A percentile compares a stretch with the other conserved stretches of the same genome.
Conservation (phyloP, 2,797 vertebrate species). For the Acanthiza pusilla region DNA sequence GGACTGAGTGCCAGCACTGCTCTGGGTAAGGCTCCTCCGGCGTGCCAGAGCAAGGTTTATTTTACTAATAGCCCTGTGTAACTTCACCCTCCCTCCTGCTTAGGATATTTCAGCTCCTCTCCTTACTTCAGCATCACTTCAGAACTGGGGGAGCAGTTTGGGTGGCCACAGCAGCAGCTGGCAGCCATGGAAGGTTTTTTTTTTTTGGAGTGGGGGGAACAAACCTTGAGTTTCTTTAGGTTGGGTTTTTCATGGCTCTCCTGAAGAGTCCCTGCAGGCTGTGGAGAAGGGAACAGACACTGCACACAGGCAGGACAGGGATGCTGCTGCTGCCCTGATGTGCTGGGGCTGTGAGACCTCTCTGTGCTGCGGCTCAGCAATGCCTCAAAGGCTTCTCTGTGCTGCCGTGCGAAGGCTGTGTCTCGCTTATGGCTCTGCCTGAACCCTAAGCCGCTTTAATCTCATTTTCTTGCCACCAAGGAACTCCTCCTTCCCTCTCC, state of each 20-base stretch:
- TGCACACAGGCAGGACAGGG: not conserved
- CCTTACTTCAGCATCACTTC: not conserved
- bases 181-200: not conserved
- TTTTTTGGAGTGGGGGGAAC: accelerated
- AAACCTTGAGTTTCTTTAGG: not conserved
- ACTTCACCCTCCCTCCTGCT: not conserved
- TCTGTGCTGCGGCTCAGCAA: not conserved
- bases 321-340: not conserved
- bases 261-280: not conserved
- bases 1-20: not conserved
- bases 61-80: constrained; percentile 6
- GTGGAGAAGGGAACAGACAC: not conserved
- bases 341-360: not conserved
- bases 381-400: not conserved
- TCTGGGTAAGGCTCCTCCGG: not conserved
- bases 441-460: not conserved
- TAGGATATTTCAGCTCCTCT: not conserved
- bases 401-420: not conserved
- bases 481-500: not conserved
- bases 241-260: not conserved
- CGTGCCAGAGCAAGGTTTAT: not conserved
- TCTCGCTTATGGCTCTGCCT: not conserved
- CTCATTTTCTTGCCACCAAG: not conserved
- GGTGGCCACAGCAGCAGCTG: constrained; percentile 29
- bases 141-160: constrained; percentile 6